These are phyloP conservation scores for Pristis pectinata DNA, from an alignment of 2,797 vertebrate species.

Conservation along the genomic window DNA sequence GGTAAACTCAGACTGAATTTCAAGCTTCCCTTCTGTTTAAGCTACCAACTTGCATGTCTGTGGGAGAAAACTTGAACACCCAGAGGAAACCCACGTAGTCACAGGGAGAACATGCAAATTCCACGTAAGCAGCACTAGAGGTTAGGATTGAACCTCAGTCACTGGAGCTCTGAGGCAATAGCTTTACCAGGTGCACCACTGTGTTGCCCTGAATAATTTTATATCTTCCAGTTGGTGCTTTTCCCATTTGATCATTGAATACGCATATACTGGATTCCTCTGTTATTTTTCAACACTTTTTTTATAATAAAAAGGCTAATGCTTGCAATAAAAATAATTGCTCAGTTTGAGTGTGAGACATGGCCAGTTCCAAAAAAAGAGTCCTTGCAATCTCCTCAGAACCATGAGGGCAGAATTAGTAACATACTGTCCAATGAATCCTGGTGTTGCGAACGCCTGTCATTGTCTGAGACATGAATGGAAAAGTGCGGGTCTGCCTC, in stretches of 20 bases:
- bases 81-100: too few relatives aligned
- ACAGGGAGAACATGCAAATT: too few relatives aligned
- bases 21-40: too few relatives aligned
- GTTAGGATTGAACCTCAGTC: too few relatives aligned
- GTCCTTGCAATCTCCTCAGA: neutral
- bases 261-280: neutral
- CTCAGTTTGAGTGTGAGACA: neutral
- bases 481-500: too few relatives aligned
- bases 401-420: neutral
- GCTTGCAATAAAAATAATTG: neutral
- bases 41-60: too few relatives aligned
- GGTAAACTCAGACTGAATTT: conserved; percentile 59
- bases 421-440: neutral
- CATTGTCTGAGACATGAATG: neutral
- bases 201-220: too few relatives aligned
- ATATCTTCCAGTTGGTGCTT: neutral
- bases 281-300: neutral
- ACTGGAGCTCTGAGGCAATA: too few relatives aligned
- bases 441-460: too few relatives aligned
- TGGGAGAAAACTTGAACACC: too few relatives aligned
- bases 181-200: too few relatives aligned
- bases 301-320: neutral
- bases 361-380: neutral
- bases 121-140: too few relatives aligned
- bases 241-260: neutral